These are phyloP conservation scores for Leucozona laternaria DNA, from an alignment of 2,888 invertebrate species.

Conservation along the genomic window DNA sequence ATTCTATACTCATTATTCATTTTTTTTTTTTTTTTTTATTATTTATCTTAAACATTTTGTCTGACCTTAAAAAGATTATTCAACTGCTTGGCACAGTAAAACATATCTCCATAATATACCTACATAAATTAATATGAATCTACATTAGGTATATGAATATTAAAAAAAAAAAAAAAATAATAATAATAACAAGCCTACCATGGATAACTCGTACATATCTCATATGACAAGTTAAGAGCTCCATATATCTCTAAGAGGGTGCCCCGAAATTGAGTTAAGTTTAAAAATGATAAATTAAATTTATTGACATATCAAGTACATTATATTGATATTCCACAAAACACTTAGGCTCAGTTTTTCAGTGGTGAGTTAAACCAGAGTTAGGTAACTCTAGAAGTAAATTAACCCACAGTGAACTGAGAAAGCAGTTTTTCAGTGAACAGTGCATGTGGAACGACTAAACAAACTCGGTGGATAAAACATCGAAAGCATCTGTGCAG, in stretches of 20 bases:
- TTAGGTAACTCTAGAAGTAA: no score
- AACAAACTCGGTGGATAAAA: no score
- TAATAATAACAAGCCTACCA: constrained; percentile 44
- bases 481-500: no score
- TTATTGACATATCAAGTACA: no score
- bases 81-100: constrained; percentile 57
- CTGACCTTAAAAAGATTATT: constrained; percentile 73
- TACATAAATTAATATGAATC: neutral
- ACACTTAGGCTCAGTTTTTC: no score
- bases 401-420: no score
- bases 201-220: constrained; percentile 39
- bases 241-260: constrained; percentile 4
- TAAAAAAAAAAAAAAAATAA: constrained; percentile 17
- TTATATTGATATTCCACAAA: no score
- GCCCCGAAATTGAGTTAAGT: neutral
- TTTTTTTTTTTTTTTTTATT: neutral
- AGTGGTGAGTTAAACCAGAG: no score
- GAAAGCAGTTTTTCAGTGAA: no score
- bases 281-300: no score
- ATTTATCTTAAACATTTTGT: constrained; percentile 52
- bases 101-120: neutral
- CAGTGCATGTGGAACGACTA: no score
- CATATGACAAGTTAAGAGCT: constrained; percentile 63
- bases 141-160: neutral
- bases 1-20: constrained; percentile 60